Percentiles rank a stretch among this genome's conserved stretches.
phyloP scores from a whole-genome alignment of 2,797 vertebrate genomes.

The Halcyon badia region DNA sequence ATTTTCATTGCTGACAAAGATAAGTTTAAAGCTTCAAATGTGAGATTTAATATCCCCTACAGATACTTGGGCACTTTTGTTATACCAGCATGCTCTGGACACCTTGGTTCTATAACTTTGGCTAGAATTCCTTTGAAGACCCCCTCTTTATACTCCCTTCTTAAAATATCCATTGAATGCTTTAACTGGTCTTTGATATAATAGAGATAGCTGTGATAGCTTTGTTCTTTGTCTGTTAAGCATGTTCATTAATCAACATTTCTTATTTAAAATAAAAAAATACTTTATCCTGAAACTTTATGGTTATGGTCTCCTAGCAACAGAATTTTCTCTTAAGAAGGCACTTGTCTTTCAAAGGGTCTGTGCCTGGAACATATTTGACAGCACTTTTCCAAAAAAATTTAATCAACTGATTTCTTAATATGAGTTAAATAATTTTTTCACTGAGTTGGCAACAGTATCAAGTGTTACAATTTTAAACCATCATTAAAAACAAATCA shows the following conservation, averaged over 20 bases:
- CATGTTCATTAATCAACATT: conserved; percentile 58
- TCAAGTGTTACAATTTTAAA: background rate
- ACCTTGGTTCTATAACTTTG: background rate
- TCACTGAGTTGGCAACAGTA: background rate
- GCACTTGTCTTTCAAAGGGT: conserved; percentile 51
- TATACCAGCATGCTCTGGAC: background rate
- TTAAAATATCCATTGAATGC: conserved; percentile 21
- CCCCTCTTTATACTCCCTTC: background rate
- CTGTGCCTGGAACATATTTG: conserved; percentile 20
- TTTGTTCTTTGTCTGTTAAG: conserved; percentile 53
- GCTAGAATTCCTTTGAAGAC: conserved; percentile 30
- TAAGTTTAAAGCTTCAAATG: background rate
- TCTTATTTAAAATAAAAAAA: conserved; percentile 58
- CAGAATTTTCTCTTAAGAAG: conserved; percentile 48
- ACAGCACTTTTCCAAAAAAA: conserved; percentile 6
- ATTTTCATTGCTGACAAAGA: background rate
- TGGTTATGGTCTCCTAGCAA: conserved; percentile 57
- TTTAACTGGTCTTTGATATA: conserved; percentile 34
- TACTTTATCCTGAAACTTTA: conserved; percentile 49
- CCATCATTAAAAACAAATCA: conserved; percentile 4
- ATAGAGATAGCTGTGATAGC: conserved; percentile 28
- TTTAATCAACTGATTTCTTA: conserved; percentile 31
- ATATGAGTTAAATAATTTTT: background rate
- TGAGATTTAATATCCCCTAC: background rate
- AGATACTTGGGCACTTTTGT: background rate